Evolutionary conservation across 2,888 invertebrate species (phyloP).

Genomic region (Cataglyphis albicans): DNA sequence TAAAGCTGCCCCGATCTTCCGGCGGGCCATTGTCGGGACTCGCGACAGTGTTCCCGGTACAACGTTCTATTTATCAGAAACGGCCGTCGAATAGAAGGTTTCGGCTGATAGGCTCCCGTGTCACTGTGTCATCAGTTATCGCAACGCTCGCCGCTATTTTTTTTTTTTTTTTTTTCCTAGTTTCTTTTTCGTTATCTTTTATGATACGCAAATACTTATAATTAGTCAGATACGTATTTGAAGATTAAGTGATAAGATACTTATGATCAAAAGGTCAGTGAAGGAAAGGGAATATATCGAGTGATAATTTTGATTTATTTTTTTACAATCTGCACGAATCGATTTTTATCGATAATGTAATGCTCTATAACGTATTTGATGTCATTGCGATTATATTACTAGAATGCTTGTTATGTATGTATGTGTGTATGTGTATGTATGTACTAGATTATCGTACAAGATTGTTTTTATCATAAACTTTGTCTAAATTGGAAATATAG

Average conservation of each 20-base stretch:
- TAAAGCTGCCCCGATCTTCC: constrained; percentile 85
- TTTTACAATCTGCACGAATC: neutral
- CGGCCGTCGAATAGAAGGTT: constrained; percentile 75
- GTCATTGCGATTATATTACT: neutral
- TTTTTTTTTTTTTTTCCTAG: neutral
- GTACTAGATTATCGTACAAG: constrained; percentile 5
- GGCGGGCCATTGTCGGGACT: constrained; percentile 79
- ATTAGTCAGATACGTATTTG: neutral
- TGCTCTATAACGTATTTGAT: neutral
- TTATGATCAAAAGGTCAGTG: neutral
- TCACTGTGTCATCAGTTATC: constrained; percentile 84
- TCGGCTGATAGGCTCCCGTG: constrained; percentile 79
- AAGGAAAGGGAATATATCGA: neutral
- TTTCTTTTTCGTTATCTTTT: constrained; percentile 18
- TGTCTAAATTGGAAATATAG: constrained; percentile 4
- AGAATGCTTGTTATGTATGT: neutral
- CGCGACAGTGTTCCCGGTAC: constrained; percentile 80
- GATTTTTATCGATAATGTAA: neutral
- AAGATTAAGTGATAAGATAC: neutral
- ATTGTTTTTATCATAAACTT: constrained; percentile 8
- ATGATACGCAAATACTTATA: neutral
- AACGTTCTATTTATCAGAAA: constrained; percentile 82
- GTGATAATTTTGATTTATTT: constrained; percentile 8
- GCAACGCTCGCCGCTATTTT: constrained; percentile 69
- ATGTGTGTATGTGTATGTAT: neutral